A percentile compares a stretch with the other conserved stretches of the same genome.
Evolutionary conservation across 2,888 invertebrate genomes (phyloP).

Genomic region (Yponomeuta cagnagella): DNA sequence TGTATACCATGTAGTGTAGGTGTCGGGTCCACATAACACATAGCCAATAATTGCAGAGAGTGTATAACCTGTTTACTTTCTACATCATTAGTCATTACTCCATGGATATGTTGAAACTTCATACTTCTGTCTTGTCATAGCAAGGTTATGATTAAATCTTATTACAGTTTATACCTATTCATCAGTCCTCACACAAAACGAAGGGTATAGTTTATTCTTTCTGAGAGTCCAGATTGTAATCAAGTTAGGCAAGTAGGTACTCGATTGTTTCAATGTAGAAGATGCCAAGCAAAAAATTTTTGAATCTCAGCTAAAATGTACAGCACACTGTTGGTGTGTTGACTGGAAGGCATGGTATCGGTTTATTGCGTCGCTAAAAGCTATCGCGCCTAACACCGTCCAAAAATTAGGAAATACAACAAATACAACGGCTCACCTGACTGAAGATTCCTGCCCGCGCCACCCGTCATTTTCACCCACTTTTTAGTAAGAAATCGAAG

Average conservation of each 20-base stretch:
- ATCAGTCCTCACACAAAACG: too few relatives aligned
- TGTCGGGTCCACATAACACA: neutral
- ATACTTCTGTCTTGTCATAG: neutral
- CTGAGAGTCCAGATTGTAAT: too few relatives aligned
- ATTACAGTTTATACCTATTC: neutral
- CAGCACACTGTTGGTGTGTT: neutral
- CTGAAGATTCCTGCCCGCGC: constrained; percentile 54
- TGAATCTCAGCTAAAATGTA: neutral
- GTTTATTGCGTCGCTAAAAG: constrained; percentile 32
- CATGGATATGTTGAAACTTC: neutral
- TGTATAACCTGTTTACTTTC: neutral
- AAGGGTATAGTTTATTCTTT: too few relatives aligned
- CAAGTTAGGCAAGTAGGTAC: too few relatives aligned
- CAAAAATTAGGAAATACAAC: constrained; percentile 40
- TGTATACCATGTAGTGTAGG: constrained; percentile 1
- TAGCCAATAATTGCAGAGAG: neutral
- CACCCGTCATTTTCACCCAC: constrained; percentile 55
- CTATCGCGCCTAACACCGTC: constrained; percentile 29
- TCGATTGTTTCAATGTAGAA: too few relatives aligned
- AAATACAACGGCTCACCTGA: constrained; percentile 63
- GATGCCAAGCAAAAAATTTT: too few relatives aligned
- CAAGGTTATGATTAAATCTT: neutral
- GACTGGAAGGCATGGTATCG: neutral
- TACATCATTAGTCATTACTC: neutral
- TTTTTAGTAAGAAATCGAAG: constrained; percentile 19